A percentile compares a stretch with the other conserved stretches of the same genome.
These are phyloP conservation scores for Danionella dracula DNA, from an alignment of 2,797 vertebrate genomes.

Conservation along the genomic window DNA sequence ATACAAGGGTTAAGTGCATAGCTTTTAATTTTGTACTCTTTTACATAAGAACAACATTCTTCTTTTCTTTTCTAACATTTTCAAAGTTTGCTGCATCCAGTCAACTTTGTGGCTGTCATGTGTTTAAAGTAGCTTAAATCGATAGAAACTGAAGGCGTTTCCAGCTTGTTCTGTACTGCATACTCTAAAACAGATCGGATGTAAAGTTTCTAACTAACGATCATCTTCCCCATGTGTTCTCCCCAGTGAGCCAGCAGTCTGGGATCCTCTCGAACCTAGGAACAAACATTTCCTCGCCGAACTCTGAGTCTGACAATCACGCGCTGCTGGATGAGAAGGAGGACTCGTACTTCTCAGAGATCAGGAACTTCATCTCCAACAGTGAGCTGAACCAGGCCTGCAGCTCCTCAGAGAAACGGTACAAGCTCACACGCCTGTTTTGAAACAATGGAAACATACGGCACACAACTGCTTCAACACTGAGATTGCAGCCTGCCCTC, in stretches of 20 bases:
- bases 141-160: too few relatives aligned
- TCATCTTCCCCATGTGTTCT: not conserved
- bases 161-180: too few relatives aligned
- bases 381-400: constrained; percentile 90
- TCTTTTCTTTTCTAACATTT: too few relatives aligned
- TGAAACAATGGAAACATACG: constrained; percentile 31
- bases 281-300: constrained; percentile 91
- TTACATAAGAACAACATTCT: too few relatives aligned
- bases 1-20: too few relatives aligned
- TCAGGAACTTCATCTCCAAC: constrained; percentile 98
- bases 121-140: too few relatives aligned
- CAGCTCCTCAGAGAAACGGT: constrained; percentile 89
- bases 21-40: too few relatives aligned
- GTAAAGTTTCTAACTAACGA: too few relatives aligned
- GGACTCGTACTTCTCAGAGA: constrained; percentile 98
- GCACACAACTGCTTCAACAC: not conserved
- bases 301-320: constrained; percentile 97
- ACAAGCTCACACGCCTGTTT: constrained; percentile 24
- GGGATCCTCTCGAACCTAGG: constrained; percentile 92
- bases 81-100: too few relatives aligned
- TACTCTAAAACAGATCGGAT: too few relatives aligned
- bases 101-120: too few relatives aligned
- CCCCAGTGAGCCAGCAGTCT: constrained; percentile 85
- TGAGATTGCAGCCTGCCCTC: constrained; percentile 23
- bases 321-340: constrained; percentile 99